phyloP scores from a whole-genome alignment of 1,140 invertebrate species.

The Caligus rogercresseyi region DNA sequence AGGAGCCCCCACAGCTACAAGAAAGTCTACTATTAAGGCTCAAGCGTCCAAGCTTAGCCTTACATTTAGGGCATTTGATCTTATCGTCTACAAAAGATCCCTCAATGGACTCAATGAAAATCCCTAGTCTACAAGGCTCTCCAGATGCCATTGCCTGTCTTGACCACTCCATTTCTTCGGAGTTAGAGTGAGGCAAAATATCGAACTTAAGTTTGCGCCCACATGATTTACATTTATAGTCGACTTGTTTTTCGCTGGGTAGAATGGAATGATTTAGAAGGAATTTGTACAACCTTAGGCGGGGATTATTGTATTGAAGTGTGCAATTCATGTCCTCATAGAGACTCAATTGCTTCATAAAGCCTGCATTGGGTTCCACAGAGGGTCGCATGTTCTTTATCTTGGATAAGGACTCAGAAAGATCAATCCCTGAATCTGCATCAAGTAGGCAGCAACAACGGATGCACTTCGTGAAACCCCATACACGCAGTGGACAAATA shows the following conservation, averaged over 20 bases:
- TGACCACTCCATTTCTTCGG: not conserved
- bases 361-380: slow-evolving; percentile 69
- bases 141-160: not conserved
- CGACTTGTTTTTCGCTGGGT: not conserved
- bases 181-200: not conserved
- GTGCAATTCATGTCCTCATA: not conserved
- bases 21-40: not conserved
- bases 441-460: slow-evolving; percentile 65
- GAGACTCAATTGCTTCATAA: slow-evolving; percentile 57
- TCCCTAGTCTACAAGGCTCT: not conserved
- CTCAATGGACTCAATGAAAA: not conserved
- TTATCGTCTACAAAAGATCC: not conserved
- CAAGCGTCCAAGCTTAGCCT: not conserved
- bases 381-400: slow-evolving; percentile 44
- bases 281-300: not conserved
- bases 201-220: not conserved
- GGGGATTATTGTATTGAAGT: not conserved
- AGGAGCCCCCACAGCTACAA: not conserved
- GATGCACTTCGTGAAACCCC: slow-evolving; percentile 68
- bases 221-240: not conserved
- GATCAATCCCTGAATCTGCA: slow-evolving; percentile 57
- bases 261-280: not conserved
- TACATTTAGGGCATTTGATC: not conserved
- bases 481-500: slow-evolving; percentile 70
- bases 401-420: slow-evolving; percentile 57